These are phyloP conservation scores for Drosophila testacea DNA, from an alignment of 2,888 invertebrate species.

Conservation along the genomic window DNA sequence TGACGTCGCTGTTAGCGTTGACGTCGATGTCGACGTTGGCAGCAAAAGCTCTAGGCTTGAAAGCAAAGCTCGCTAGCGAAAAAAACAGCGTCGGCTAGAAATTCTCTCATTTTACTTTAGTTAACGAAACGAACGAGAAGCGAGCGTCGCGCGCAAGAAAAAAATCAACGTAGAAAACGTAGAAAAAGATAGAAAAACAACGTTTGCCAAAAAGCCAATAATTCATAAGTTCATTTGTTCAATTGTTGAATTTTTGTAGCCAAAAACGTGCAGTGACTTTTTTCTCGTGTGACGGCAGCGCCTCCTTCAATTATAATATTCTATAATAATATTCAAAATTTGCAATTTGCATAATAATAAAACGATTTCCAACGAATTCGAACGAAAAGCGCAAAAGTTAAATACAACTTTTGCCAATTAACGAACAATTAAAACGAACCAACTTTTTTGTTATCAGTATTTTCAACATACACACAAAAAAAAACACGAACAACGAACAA, in stretches of 20 bases:
- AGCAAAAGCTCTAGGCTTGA: constrained; percentile 33
- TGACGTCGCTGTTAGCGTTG: constrained; percentile 10
- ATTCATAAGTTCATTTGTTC: constrained; percentile 17
- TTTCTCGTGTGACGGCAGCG: constrained; percentile 49
- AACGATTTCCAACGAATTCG: constrained; percentile 46
- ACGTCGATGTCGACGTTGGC: constrained; percentile 9
- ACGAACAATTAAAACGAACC: constrained; percentile 75
- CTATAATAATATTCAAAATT: constrained; percentile 13
- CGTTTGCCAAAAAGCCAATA: constrained; percentile 30
- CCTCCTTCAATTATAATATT: constrained; percentile 8
- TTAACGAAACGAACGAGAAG: constrained; percentile 83
- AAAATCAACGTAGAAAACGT: background rate
- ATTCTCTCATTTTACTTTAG: constrained; percentile 74
- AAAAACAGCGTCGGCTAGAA: constrained; percentile 38
- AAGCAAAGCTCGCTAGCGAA: constrained; percentile 23
- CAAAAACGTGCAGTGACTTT: constrained; percentile 31
- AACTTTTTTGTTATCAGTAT: constrained; percentile 70
- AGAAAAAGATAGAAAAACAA: constrained; percentile 26
- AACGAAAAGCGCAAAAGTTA: constrained; percentile 63
- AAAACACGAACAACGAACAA: constrained; percentile 39
- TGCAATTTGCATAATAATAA: constrained; percentile 20
- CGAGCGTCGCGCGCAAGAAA: constrained; percentile 74
- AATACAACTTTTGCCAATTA: constrained; percentile 52
- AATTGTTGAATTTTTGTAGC: constrained; percentile 25
- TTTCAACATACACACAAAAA: constrained; percentile 48